Evolutionary conservation across 2,888 invertebrate genomes (phyloP).

Genomic region (Heliconius cydno): DNA sequence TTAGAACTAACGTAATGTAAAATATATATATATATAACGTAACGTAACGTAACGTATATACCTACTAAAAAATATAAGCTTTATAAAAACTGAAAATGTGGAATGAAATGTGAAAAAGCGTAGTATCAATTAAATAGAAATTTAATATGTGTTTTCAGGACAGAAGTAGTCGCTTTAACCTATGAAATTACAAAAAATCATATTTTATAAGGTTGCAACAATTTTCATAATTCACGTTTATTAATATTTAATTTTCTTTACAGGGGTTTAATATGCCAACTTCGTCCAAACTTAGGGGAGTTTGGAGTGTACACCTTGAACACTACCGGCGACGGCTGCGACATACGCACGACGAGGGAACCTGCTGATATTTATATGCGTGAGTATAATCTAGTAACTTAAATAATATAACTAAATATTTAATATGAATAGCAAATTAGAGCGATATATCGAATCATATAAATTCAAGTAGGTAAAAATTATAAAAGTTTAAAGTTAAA

Average conservation of each 20-base stretch:
- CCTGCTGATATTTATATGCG: constrained; percentile 89
- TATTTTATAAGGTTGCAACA: background rate
- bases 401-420: too few relatives aligned
- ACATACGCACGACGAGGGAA: constrained; percentile 81
- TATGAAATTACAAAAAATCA: background rate
- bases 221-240: background rate
- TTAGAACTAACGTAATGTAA: too few relatives aligned
- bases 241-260: constrained; percentile 26
- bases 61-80: too few relatives aligned
- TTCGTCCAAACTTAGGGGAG: constrained; percentile 84
- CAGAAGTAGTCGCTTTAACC: background rate
- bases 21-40: too few relatives aligned
- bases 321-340: constrained; percentile 79
- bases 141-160: background rate
- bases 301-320: constrained; percentile 89
- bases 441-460: background rate
- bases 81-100: too few relatives aligned
- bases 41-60: too few relatives aligned
- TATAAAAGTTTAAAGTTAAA: background rate
- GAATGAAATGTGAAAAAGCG: too few relatives aligned
- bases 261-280: constrained; percentile 85
- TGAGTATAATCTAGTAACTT: too few relatives aligned
- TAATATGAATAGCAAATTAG: too few relatives aligned
- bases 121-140: too few relatives aligned
- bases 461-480: background rate